These are phyloP conservation scores for Cirrhinus mrigala DNA, from an alignment of 2,797 vertebrate genomes.

Conservation along the genomic window DNA sequence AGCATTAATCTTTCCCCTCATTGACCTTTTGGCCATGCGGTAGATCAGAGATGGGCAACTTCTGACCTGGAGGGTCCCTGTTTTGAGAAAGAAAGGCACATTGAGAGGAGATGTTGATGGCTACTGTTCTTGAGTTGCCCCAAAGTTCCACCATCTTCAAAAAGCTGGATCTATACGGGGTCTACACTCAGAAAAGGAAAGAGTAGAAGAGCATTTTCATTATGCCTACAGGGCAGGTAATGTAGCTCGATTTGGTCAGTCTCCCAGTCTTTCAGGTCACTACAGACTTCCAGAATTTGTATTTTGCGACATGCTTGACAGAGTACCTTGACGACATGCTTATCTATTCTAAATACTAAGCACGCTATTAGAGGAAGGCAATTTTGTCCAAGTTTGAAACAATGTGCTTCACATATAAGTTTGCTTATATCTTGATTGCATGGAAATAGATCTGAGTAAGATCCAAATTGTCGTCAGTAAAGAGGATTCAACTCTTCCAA, in stretches of 20 bases:
- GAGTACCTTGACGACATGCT: not conserved
- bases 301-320: not conserved
- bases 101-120: not conserved
- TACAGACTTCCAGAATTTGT: not conserved
- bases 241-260: not conserved
- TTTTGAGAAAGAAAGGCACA: not conserved
- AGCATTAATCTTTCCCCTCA: not conserved
- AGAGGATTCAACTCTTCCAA: not conserved
- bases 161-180: not conserved
- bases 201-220: not conserved
- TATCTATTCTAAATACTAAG: slow-evolving; percentile 6
- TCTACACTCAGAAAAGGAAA: not conserved
- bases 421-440: slow-evolving; percentile 25
- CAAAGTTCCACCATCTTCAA: not conserved
- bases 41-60: not conserved
- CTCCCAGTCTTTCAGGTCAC: not conserved
- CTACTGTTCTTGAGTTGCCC: not conserved
- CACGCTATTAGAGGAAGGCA: not conserved
- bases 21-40: not conserved
- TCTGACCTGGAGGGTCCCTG: not conserved
- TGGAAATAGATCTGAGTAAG: slow-evolving; percentile 12
- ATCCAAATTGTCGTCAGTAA: not conserved
- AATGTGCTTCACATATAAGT: slow-evolving; percentile 2
- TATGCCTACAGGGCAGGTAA: not conserved
- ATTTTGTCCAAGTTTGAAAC: not conserved